Percentiles rank a stretch among this genome's conserved stretches.
phyloP scores from a whole-genome alignment of 2,888 invertebrate genomes.

The Oscheius sp. region DNA sequence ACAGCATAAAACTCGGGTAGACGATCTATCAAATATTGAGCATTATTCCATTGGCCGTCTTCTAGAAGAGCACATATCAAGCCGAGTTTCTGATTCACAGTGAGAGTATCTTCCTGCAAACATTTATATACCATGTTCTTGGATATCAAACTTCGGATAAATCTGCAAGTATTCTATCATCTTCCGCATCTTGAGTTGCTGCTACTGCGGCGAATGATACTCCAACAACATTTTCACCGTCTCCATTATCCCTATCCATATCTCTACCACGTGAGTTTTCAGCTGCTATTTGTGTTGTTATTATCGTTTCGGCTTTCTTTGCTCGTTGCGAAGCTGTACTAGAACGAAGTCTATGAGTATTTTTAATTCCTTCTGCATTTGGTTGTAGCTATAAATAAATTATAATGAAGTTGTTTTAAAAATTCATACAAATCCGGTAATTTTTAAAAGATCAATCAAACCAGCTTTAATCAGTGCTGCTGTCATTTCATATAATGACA shows the following conservation, averaged over 20 bases:
- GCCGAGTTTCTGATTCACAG: conserved; percentile 89
- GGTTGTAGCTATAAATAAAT: conserved; percentile 51
- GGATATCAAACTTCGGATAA: conserved; percentile 63
- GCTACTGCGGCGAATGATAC: conserved; percentile 52
- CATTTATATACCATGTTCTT: neutral
- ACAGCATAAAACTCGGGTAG: conserved; percentile 78
- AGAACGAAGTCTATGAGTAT: conserved; percentile 72
- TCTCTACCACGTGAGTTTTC: conserved; percentile 11
- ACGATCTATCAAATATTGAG: conserved; percentile 81
- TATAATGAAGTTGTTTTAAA: neutral
- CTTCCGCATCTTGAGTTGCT: conserved; percentile 55
- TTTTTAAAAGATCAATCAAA: conserved; percentile 85
- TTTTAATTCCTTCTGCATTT: conserved; percentile 50
- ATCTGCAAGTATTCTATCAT: conserved; percentile 40
- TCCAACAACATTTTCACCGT: conserved; percentile 17
- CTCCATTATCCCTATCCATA: neutral
- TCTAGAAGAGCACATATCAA: conserved; percentile 86
- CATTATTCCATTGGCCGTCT: conserved; percentile 90
- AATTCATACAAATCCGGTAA: conserved; percentile 85
- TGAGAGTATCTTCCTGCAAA: conserved; percentile 50
- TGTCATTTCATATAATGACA: conserved; percentile 85
- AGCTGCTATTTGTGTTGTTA: conserved; percentile 41
- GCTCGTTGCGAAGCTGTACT: conserved; percentile 76
- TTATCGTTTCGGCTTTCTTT: conserved; percentile 75
- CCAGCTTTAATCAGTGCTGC: conserved; percentile 88